A percentile compares a stretch with the other conserved stretches of the same genome.
Evolutionary conservation across 2,113 vertebrate species (phyloP).

Genomic region (Orientallactaga bullata): DNA sequence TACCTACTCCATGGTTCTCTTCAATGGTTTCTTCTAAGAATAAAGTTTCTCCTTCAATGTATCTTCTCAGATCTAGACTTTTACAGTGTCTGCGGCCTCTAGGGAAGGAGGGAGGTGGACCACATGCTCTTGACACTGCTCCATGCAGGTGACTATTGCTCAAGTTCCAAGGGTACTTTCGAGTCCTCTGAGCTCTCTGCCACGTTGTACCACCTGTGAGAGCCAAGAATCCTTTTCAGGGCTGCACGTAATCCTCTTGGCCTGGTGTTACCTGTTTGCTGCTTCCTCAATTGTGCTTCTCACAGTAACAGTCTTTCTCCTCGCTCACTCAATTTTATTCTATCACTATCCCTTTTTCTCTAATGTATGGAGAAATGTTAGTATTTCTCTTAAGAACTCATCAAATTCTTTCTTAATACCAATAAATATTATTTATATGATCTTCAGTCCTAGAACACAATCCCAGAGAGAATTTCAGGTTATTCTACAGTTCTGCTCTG

Average conservation of each 20-base stretch:
- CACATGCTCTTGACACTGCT: neutral
- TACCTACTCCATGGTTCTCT: neutral
- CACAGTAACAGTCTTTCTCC: neutral
- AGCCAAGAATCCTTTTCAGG: neutral
- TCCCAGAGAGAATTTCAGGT: neutral
- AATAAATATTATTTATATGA: neutral
- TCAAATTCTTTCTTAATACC: neutral
- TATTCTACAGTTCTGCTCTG: neutral
- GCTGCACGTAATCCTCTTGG: neutral
- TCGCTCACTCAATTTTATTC: neutral
- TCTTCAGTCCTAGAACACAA: neutral
- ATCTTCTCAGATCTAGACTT: too few species aligned
- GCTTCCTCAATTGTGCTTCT: neutral
- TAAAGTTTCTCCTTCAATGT: too few species aligned
- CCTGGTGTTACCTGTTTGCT: neutral
- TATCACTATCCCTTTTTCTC: neutral
- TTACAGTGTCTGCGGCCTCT: neutral
- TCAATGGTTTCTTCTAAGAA: too few species aligned
- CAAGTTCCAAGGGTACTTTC: neutral
- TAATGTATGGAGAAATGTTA: neutral
- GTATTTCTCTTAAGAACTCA: neutral
- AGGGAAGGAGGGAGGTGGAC: too few species aligned
- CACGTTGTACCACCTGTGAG: neutral
- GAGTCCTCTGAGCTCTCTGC: neutral
- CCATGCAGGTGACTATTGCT: neutral